These are phyloP conservation scores for Pavo muticus DNA, from an alignment of 2,113 vertebrate species.

Conservation along the genomic window DNA sequence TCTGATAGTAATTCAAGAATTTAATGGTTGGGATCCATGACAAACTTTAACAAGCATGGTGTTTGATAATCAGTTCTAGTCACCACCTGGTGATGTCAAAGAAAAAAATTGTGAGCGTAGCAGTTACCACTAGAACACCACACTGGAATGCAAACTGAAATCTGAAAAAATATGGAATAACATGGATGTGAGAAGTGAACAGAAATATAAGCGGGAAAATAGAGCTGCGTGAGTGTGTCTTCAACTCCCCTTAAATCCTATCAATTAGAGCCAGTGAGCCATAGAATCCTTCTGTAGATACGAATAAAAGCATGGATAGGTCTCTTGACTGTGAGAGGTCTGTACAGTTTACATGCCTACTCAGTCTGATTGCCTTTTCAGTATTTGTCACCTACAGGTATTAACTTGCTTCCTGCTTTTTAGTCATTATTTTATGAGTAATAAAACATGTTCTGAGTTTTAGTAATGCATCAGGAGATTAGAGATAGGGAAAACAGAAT, in stretches of 20 bases:
- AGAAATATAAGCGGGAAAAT: background rate
- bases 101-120: background rate
- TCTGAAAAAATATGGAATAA: background rate
- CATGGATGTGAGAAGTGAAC: background rate
- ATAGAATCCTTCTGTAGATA: rapidly evolving
- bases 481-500: background rate
- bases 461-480: background rate
- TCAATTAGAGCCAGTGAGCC: background rate
- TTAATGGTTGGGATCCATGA: background rate
- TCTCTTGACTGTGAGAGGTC: background rate
- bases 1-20: background rate
- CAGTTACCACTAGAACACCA: background rate
- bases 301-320: rapidly evolving
- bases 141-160: background rate
- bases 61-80: background rate
- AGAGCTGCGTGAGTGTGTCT: background rate
- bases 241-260: background rate
- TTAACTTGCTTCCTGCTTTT: background rate
- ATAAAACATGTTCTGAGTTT: background rate
- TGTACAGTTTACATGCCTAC: background rate
- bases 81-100: background rate
- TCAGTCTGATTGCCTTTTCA: background rate
- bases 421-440: background rate
- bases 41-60: background rate
- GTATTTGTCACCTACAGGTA: background rate